Conservation (phyloP, 2,113 vertebrate genomes). For the Irena cyanogastra region DNA sequence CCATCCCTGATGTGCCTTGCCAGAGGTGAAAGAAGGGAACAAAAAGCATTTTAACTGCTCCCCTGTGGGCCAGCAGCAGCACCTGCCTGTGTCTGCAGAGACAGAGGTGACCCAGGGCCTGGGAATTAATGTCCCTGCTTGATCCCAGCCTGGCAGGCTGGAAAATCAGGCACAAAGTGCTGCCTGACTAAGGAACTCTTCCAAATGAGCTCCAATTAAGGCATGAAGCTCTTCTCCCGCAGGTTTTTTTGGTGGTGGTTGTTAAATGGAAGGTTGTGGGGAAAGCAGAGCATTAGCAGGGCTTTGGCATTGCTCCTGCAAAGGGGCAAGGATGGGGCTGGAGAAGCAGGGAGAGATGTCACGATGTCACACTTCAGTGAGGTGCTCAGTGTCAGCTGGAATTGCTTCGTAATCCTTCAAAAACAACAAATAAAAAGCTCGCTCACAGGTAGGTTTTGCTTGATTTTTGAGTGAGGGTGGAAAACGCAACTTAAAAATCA, state of each 20-base stretch:
- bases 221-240: slow-evolving; percentile 34
- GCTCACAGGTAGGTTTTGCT: not conserved
- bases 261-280: slow-evolving; percentile 21
- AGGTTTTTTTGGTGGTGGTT: not conserved
- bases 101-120: not conserved
- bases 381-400: not conserved
- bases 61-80: not conserved
- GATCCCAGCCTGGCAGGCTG: not conserved
- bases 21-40: not conserved
- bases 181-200: slow-evolving; percentile 66
- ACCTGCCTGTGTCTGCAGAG: not conserved
- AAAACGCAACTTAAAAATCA: accelerated
- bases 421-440: not conserved
- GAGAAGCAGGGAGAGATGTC: not conserved
- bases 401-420: too few species aligned
- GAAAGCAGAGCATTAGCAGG: not conserved
- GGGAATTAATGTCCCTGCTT: slow-evolving; percentile 33
- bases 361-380: not conserved
- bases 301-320: not conserved
- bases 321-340: not conserved
- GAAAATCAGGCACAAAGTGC: slow-evolving; percentile 24
- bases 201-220: slow-evolving; percentile 66
- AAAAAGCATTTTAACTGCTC: not conserved
- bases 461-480: not conserved
- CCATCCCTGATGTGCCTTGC: not conserved